Conservation (phyloP, 1,140 invertebrate genomes). For the Tetraneura akinire region DNA sequence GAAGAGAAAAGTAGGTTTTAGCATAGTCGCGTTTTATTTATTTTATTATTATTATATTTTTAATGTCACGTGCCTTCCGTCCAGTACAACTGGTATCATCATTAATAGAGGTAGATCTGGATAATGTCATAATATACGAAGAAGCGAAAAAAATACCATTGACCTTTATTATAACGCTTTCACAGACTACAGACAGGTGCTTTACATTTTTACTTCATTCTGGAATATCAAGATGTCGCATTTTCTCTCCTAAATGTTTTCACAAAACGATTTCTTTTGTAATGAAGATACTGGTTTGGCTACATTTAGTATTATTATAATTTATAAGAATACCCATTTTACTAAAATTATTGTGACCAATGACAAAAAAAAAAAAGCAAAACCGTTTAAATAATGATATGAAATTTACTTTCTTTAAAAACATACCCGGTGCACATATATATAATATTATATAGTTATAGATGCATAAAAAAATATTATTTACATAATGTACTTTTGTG, state of each 20-base stretch:
- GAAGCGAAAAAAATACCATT: conserved; percentile 41
- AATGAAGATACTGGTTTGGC: conserved; percentile 38
- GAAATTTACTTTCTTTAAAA: neutral
- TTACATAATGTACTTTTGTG: neutral
- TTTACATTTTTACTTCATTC: conserved; percentile 42
- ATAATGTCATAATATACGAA: conserved; percentile 40
- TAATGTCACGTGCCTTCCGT: conserved; percentile 50
- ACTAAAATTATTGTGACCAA: conserved; percentile 21
- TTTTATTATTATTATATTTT: conserved; percentile 32
- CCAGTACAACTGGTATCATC: conserved; percentile 50
- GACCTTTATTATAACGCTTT: conserved; percentile 49
- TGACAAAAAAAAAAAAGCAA: neutral
- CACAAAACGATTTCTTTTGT: conserved; percentile 49
- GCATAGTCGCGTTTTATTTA: conserved; percentile 28
- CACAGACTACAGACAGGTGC: conserved; percentile 36
- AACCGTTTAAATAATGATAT: neutral
- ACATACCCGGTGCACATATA: neutral
- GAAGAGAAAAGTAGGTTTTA: conserved; percentile 35
- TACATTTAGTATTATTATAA: neutral
- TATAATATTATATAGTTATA: too few relatives aligned
- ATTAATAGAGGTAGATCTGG: conserved; percentile 38
- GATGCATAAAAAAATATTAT: conserved; percentile 7
- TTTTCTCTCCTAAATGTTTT: conserved; percentile 45
- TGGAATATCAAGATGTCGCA: conserved; percentile 50
- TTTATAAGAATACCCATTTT: neutral